Conservation (phyloP, 2,113 vertebrate genomes). For the Notechis scutatus region DNA sequence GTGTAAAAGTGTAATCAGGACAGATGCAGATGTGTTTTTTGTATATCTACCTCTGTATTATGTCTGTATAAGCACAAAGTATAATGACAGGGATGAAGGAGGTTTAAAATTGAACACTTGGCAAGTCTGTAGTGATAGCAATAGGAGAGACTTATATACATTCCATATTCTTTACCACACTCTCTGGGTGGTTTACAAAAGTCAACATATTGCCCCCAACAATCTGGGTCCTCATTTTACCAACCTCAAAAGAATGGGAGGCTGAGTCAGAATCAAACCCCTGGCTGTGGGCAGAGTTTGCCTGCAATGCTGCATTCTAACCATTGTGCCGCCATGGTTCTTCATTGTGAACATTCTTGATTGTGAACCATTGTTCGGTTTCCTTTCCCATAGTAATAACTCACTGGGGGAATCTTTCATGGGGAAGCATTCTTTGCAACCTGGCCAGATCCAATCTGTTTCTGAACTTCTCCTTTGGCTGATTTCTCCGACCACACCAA, state of each 20-base stretch:
- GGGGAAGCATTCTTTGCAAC: background rate
- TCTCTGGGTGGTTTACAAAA: background rate
- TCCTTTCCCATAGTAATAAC: background rate
- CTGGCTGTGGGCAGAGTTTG: background rate
- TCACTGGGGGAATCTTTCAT: background rate
- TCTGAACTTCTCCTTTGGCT: background rate
- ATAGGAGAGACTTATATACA: background rate
- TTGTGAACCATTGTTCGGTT: background rate
- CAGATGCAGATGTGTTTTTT: background rate
- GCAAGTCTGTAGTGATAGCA: background rate
- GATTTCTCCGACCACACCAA: background rate
- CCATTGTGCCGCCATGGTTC: background rate
- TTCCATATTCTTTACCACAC: background rate
- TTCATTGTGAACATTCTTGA: background rate
- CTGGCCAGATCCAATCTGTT: background rate
- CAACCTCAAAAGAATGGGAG: background rate
- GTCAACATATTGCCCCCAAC: background rate
- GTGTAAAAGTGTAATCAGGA: background rate
- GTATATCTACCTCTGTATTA: background rate
- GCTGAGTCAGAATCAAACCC: background rate
- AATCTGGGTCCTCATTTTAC: background rate
- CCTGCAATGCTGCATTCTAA: background rate
- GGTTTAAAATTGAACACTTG: background rate
- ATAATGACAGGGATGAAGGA: background rate
- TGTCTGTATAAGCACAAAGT: background rate